Conservation (phyloP, 1,140 invertebrate genomes). For the Pteromalus puparum region DNA sequence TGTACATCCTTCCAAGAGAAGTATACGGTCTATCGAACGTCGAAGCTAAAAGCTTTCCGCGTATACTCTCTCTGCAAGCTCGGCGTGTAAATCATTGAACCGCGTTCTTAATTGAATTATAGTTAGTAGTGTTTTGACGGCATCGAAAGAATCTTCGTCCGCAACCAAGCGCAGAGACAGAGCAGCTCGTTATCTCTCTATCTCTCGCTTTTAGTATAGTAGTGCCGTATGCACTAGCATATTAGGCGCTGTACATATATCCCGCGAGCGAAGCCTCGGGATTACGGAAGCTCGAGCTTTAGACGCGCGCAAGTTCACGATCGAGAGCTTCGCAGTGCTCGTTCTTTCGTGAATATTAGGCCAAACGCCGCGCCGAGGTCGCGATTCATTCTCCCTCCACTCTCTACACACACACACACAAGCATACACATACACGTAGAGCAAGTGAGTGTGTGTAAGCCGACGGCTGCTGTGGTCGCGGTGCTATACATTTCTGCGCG, state of each 20-base stretch:
- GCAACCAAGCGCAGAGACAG: neutral
- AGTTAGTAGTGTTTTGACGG: neutral
- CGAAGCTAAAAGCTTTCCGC: neutral
- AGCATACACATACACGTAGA: neutral
- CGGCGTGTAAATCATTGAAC: no score
- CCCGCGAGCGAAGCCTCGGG: conserved; percentile 38
- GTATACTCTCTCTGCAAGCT: no score
- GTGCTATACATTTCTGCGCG: conserved; percentile 57
- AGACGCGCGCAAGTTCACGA: conserved; percentile 33
- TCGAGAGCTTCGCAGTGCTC: conserved; percentile 24
- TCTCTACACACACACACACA: neutral
- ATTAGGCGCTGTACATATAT: conserved; percentile 5
- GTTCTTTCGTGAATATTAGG: conserved; percentile 53
- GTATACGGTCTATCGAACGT: neutral
- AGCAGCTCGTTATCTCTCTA: no score
- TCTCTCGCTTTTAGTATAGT: no score
- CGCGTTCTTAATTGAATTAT: neutral
- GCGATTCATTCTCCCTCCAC: conserved; percentile 13
- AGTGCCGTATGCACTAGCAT: no score
- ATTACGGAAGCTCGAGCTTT: conserved; percentile 34
- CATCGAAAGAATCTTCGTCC: neutral
- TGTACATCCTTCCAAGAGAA: neutral
- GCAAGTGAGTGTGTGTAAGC: conserved; percentile 35
- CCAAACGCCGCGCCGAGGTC: conserved; percentile 14
- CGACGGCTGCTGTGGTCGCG: conserved; percentile 40